Conservation (phyloP, 2,888 invertebrate genomes). For the Trilocha varians region DNA sequence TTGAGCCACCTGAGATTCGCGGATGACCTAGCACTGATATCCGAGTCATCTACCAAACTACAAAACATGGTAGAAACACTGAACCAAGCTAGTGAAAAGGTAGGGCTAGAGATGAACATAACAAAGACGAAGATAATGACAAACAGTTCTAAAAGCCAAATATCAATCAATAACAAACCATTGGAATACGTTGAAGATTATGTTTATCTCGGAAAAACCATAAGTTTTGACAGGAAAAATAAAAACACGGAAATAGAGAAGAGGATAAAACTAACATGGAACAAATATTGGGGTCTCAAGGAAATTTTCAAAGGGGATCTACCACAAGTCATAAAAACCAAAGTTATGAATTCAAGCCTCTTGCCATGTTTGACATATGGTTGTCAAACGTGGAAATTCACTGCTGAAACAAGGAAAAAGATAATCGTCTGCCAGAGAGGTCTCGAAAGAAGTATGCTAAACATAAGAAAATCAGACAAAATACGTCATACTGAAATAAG, state of each 20-base stretch:
- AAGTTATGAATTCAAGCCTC: too few relatives aligned
- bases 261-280: not conserved
- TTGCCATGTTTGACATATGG: too few relatives aligned
- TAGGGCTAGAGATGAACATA: conserved; percentile 1
- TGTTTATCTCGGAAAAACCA: too few relatives aligned
- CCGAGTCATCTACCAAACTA: not conserved
- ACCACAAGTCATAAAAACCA: not conserved
- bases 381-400: too few relatives aligned
- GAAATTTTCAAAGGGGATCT: conserved; percentile 10
- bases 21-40: not conserved
- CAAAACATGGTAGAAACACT: not conserved
- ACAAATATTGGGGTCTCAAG: conserved; percentile 9
- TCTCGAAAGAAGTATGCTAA: too few relatives aligned
- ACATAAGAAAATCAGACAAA: too few relatives aligned
- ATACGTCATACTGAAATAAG: too few relatives aligned
- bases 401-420: too few relatives aligned
- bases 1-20: not conserved
- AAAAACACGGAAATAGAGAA: not conserved
- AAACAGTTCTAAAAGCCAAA: not conserved
- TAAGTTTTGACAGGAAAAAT: not conserved
- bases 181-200: too few relatives aligned
- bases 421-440: too few relatives aligned
- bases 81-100: not conserved
- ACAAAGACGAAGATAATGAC: too few relatives aligned
- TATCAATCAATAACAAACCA: too few relatives aligned